phyloP scores from a whole-genome alignment of 2,888 invertebrate species.

The Caenorhabditis wallacei region DNA sequence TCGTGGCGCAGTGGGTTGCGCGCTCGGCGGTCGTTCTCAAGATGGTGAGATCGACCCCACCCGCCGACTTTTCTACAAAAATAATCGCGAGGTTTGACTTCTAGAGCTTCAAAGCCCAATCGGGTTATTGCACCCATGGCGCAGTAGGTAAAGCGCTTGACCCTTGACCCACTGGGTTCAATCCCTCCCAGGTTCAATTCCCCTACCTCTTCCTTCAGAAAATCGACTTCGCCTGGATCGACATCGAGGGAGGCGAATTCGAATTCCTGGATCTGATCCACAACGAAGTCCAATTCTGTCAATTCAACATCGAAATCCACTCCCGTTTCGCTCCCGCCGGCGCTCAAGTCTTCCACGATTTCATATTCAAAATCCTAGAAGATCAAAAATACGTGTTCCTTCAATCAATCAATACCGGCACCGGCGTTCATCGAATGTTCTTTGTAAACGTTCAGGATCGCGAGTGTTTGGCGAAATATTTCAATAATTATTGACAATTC shows the following conservation, averaged over 20 bases:
- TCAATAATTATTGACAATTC: slow-evolving; percentile 32
- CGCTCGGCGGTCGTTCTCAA: too few relatives aligned
- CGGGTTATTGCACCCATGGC: too few relatives aligned
- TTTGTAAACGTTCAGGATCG: slow-evolving; percentile 28
- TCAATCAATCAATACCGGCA: slow-evolving; percentile 12
- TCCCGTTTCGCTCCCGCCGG: slow-evolving; percentile 20
- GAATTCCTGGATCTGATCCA: slow-evolving; percentile 51
- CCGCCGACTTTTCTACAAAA: too few relatives aligned
- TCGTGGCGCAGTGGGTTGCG: too few relatives aligned
- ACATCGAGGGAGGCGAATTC: slow-evolving; percentile 62
- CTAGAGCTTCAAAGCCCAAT: too few relatives aligned
- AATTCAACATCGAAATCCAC: slow-evolving; percentile 58
- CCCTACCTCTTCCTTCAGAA: slow-evolving; percentile 2
- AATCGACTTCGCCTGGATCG: slow-evolving; percentile 61
- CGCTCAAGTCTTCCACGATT: slow-evolving; percentile 32
- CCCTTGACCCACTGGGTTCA: background rate
- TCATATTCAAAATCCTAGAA: slow-evolving; percentile 15
- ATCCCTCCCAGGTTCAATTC: background rate
- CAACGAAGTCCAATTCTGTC: slow-evolving; percentile 57
- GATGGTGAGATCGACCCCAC: too few relatives aligned
- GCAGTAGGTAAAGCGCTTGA: too few relatives aligned
- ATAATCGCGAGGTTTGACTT: too few relatives aligned
- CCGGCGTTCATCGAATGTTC: slow-evolving; percentile 41
- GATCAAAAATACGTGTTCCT: slow-evolving; percentile 24
- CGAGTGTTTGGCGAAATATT: slow-evolving; percentile 31